phyloP scores from a whole-genome alignment of 2,888 invertebrate genomes.

The Metellina segmentata region DNA sequence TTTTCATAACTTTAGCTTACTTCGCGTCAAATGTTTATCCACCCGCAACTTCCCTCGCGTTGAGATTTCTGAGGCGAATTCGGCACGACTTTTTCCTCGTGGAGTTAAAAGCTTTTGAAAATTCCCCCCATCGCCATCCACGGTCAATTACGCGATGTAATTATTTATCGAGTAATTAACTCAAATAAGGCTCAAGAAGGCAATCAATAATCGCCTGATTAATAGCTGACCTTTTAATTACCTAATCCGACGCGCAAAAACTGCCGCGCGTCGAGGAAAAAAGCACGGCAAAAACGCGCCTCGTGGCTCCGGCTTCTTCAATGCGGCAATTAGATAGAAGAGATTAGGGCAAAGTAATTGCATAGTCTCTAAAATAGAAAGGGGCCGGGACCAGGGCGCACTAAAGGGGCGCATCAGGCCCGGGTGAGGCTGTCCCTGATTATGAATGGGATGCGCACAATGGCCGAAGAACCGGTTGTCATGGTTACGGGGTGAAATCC shows the following conservation, averaged over 20 bases:
- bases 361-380: conserved; percentile 67
- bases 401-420: conserved; percentile 54
- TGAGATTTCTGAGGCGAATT: no score
- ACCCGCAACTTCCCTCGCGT: no score
- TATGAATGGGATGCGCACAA: conserved; percentile 73
- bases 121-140: not conserved
- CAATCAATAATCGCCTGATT: conserved; percentile 70
- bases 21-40: no score
- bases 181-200: conserved; percentile 45
- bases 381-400: conserved; percentile 67
- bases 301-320: conserved; percentile 29
- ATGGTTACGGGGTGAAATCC: conserved; percentile 61
- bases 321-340: conserved; percentile 63
- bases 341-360: conserved; percentile 70
- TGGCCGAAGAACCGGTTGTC: conserved; percentile 61
- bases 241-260: conserved; percentile 32
- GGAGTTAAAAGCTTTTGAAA: no score
- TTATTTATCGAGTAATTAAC: conserved; percentile 71
- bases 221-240: conserved; percentile 73
- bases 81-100: no score
- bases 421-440: conserved; percentile 70
- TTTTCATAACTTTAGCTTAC: no score
- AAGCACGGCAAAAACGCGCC: conserved; percentile 42
- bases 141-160: conserved; percentile 59
- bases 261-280: not conserved